Evolutionary conservation across 2,888 invertebrate genomes (phyloP).

Genomic region (Kryphioiulus occultus): DNA sequence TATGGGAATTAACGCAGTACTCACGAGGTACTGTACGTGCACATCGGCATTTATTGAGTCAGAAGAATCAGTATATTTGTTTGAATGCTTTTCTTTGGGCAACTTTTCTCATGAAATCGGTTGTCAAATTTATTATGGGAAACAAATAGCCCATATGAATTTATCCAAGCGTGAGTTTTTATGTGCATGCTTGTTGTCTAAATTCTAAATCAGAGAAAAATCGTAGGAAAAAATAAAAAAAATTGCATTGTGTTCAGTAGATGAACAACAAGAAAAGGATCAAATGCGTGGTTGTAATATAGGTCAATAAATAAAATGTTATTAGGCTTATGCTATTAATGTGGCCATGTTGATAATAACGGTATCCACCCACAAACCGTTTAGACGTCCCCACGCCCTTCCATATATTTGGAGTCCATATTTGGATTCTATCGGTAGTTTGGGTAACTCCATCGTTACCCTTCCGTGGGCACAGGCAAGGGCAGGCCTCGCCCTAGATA

Average conservation of each 20-base stretch:
- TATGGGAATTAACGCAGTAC: no score
- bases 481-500: neutral
- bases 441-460: neutral
- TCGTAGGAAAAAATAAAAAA: neutral
- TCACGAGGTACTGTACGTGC: no score
- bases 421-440: neutral
- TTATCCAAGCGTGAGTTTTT: no score
- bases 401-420: neutral
- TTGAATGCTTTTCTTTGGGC: no score
- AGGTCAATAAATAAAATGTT: constrained; percentile 20
- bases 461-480: neutral
- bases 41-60: no score
- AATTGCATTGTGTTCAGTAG: neutral
- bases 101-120: no score
- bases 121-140: no score
- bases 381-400: neutral
- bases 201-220: no score
- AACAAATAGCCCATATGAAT: no score
- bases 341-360: neutral
- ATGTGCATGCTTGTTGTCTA: no score
- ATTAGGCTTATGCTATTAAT: neutral
- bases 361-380: neutral
- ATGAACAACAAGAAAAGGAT: neutral
- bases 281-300: neutral
- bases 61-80: no score